Evolutionary conservation across 2,888 invertebrate species (phyloP), one percentile per base, ranked within the genome.

Genomic region (Lampropteryx suffumata): DNA sequence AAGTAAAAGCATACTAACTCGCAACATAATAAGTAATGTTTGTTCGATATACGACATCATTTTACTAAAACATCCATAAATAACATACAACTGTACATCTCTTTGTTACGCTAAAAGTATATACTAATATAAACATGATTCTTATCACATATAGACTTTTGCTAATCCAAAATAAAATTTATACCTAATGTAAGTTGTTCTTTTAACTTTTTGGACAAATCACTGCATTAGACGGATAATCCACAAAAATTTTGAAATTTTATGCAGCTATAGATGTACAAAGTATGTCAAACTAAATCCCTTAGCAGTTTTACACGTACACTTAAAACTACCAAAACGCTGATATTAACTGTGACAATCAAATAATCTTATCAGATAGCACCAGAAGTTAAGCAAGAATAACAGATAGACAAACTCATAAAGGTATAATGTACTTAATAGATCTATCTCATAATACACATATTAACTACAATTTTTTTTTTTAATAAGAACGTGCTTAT

Each of bases 1-100:
- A 68, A 68, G 58, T 65, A 65, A 63, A 68, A 67, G 63, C 66
- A 55, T 53, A 65, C 53, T 62, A 65, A 61, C 49, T 56, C 49
- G 69, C 66, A 72, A 73, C 66, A 63, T 53, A 69, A 55, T 41
- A 54, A n/a, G n/a, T 55, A 62, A 61, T 59, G 21, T 61, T 69
- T 69, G 67, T 67, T 69, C 65, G 62, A 48, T 59, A 41, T 29
- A 40, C 33, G 43, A 29, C 26, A 9, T 33, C 29, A 29, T 29
- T 36, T 24, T 30, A 9, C 29, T 27, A 24, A 36, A 37, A 32
- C n/a, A 5, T 26, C 0, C 13, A 32, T 14, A 21, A 2, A 37
- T 37, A 26, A 43, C 43, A 42, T 33, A 37, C 45, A 5, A 29
- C 30, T 48, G 47, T 52, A 52, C 37, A 54, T 39, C 5, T 32